Evolutionary conservation across 2,888 invertebrate genomes (phyloP).

Genomic region (Heliconius erato): DNA sequence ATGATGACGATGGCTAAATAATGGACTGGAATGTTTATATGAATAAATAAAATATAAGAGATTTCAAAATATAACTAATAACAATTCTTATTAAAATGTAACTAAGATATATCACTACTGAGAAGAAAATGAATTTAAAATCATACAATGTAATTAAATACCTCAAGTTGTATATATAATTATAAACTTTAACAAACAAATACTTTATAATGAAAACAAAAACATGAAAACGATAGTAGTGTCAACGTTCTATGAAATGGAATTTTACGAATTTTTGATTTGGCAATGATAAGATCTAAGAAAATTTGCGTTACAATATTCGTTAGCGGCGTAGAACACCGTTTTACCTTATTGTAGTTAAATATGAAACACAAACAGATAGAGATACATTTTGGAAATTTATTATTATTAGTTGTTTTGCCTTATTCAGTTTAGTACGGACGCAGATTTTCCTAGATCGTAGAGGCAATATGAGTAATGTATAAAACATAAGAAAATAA

Average conservation of each 20-base stretch:
- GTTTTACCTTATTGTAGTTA: not conserved
- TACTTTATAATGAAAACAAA: slow-evolving; percentile 5
- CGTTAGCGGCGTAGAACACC: not conserved
- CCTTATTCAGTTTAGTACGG: not conserved
- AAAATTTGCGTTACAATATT: slow-evolving; percentile 13
- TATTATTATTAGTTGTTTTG: not conserved
- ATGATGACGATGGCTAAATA: slow-evolving; percentile 25
- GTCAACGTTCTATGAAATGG: slow-evolving; percentile 33
- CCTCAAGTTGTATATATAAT: slow-evolving; percentile 6
- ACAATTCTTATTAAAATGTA: slow-evolving; percentile 15
- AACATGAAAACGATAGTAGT: slow-evolving; percentile 21
- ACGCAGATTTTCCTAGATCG: slow-evolving; percentile 29
- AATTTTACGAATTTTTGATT: slow-evolving; percentile 34
- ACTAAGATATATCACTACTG: slow-evolving; percentile 19
- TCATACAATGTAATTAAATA: not conserved
- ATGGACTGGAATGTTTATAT: slow-evolving; percentile 25
- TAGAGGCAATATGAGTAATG: slow-evolving; percentile 9
- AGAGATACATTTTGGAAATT: not conserved
- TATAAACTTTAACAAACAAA: slow-evolving; percentile 18
- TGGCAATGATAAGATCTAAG: slow-evolving; percentile 30
- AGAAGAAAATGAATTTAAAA: slow-evolving; percentile 10
- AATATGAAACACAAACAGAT: not conserved
- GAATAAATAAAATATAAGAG: slow-evolving; percentile 29
- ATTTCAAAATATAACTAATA: slow-evolving; percentile 7
- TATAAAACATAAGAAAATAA: slow-evolving; percentile 20